These are phyloP conservation scores for Diacarnus erythraeanus DNA, from an alignment of 37 sponge, comb jelly and placozoan species.

Conservation along the genomic window DNA sequence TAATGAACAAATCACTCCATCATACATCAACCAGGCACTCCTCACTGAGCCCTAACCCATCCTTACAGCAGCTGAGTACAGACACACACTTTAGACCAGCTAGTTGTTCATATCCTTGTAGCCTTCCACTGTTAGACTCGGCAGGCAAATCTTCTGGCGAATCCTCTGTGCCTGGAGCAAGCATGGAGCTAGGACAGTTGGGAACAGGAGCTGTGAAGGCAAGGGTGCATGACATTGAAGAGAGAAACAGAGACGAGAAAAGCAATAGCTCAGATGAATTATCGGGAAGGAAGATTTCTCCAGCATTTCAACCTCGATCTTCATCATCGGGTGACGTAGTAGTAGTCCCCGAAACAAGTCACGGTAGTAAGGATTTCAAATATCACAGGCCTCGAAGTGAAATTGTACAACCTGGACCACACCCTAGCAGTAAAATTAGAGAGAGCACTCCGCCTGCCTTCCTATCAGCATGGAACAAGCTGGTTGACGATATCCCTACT, in stretches of 20 bases:
- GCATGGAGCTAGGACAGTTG: background rate
- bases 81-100: background rate
- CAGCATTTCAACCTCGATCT: background rate
- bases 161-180: background rate
- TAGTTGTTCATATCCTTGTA: background rate
- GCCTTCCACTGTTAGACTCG: background rate
- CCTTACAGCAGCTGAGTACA: background rate
- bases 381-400: conserved; percentile 16
- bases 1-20: background rate
- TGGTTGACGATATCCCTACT: conserved; percentile 9
- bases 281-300: background rate
- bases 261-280: background rate
- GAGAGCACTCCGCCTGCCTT: conserved; percentile 25
- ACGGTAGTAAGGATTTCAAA: background rate
- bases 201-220: conserved; percentile 36
- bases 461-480: conserved; percentile 11
- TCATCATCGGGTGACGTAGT: background rate
- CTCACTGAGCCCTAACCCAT: conserved; percentile 39
- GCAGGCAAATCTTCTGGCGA: background rate
- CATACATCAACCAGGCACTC: background rate
- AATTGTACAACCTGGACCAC: background rate
- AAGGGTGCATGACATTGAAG: conserved; percentile 30
- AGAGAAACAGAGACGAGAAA: conserved; percentile 14
- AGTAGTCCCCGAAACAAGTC: background rate
- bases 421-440: background rate